Evolutionary conservation across 1,140 invertebrate species (phyloP), one percentile per base, ranked within the genome.

Genomic region (Gryon sp.): DNA sequence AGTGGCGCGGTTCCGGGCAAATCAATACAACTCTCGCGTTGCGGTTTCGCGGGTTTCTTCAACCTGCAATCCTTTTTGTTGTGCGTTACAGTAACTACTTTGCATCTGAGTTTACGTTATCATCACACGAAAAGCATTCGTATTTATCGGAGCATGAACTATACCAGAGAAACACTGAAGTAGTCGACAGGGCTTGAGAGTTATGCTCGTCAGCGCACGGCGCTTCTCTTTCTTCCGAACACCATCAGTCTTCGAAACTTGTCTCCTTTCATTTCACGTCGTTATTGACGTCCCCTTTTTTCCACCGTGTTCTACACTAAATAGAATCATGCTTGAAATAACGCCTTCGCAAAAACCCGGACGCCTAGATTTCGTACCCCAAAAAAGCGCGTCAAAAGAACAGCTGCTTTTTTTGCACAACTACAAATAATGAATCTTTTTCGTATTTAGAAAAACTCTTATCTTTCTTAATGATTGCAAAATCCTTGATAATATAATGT

Each of bases 251-350:
- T 65, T 52, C 45, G 57, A 9, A 9, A 9, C 41, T 59, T 62
- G 32, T 34, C 66, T 68, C 68, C 69, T 75, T 75, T 65, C 46
- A 34, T 59, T 70, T 59, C 65, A 41, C 38, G 12, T 32, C 30
- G 43, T 57, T 76, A 68, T 66, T 43, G 48, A 38, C 66, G 48
- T 30, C n/a, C 45, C 5, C 26, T 50, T 48, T 53, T 26, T 70
- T 28, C 55, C n/a, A n/a, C n/a, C 59, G 24, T 19, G 19, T 43
- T 75, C 50, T 18, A 43, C 43, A 1, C 50, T 63, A 69, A 62
- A 63, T 76, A 76, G 34, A 79, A 74, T 60, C 79, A 65, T 63
- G 74, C 73, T 69, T 74, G 77, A 73, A 50, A 36, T 69, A 62
- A 69, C 73, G 22, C 57, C 59, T 52, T 34, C 14, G 48, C 48